Evolutionary conservation across 37 sponge, comb jelly and placozoan genomes (phyloP).

Genomic region (Hormiphora californensis): DNA sequence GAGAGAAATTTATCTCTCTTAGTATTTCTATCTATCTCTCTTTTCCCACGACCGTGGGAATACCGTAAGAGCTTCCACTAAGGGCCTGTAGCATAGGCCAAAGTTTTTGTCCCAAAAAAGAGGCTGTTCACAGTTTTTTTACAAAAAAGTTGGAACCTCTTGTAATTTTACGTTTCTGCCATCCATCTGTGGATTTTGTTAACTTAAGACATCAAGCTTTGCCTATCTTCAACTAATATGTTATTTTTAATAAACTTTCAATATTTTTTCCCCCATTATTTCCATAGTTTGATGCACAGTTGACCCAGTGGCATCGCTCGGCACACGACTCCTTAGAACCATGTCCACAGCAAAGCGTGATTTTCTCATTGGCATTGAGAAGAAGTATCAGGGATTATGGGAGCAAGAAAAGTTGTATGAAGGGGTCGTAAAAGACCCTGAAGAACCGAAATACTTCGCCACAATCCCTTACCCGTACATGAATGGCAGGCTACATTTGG

Average conservation of each 20-base stretch:
- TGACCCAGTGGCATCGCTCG: background rate
- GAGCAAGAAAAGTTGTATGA: slow-evolving; percentile 75
- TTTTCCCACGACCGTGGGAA: background rate
- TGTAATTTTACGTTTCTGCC: no score
- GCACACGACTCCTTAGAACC: background rate
- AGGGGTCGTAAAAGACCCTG: slow-evolving; percentile 64
- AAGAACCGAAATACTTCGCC: slow-evolving; percentile 68
- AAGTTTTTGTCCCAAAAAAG: no score
- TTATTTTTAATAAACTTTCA: background rate
- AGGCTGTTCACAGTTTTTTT: no score
- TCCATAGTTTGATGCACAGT: no score
- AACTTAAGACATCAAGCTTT: no score
- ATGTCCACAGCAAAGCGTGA: slow-evolving; percentile 80
- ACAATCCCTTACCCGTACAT: slow-evolving; percentile 99
- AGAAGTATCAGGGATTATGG: slow-evolving; percentile 78
- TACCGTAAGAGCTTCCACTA: slow-evolving; percentile 17
- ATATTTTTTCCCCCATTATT: background rate
- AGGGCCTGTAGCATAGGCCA: no score
- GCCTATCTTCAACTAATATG: background rate
- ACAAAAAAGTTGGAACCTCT: no score
- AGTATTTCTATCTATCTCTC: no score
- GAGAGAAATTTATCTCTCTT: no score
- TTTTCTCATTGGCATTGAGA: slow-evolving; percentile 77
- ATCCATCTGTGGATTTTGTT: no score
- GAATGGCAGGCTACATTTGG: slow-evolving; percentile 95